phyloP scores from a whole-genome alignment of 37 sponge, comb jelly and placozoan genomes.

The Crambe crambe region DNA sequence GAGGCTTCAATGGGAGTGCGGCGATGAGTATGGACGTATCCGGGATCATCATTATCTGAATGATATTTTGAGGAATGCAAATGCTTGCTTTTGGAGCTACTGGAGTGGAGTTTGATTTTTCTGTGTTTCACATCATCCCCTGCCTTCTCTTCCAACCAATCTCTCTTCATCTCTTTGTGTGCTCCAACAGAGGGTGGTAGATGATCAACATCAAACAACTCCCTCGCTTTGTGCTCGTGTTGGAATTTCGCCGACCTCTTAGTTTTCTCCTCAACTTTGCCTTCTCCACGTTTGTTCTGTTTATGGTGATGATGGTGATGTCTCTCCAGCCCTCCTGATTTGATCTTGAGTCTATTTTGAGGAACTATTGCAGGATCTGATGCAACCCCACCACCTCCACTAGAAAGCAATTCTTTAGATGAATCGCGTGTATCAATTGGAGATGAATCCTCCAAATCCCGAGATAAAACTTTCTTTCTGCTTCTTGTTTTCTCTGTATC shows the following conservation, averaged over 20 bases:
- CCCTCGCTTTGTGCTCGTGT: background rate
- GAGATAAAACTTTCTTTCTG: background rate
- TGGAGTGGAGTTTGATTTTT: no score
- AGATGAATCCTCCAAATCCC: background rate
- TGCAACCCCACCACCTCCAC: background rate
- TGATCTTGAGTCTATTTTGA: slow-evolving; percentile 19
- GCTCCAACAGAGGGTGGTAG: background rate
- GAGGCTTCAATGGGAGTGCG: no score
- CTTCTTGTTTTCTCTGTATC: background rate
- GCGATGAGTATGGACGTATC: no score
- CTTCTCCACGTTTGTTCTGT: background rate
- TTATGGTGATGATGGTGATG: background rate
- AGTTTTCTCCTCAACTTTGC: background rate
- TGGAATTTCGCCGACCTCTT: background rate
- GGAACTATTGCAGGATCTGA: background rate
- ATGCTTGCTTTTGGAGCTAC: no score
- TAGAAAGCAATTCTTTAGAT: no score
- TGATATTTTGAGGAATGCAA: no score
- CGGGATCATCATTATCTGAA: no score
- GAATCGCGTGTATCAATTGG: no score
- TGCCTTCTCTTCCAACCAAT: background rate
- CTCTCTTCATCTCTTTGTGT: background rate
- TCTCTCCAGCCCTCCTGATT: background rate
- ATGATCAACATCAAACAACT: slow-evolving; percentile 23
- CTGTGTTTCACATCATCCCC: background rate